phyloP scores from a whole-genome alignment of 2,797 vertebrate genomes.

The Semaprochilodus insignis region DNA sequence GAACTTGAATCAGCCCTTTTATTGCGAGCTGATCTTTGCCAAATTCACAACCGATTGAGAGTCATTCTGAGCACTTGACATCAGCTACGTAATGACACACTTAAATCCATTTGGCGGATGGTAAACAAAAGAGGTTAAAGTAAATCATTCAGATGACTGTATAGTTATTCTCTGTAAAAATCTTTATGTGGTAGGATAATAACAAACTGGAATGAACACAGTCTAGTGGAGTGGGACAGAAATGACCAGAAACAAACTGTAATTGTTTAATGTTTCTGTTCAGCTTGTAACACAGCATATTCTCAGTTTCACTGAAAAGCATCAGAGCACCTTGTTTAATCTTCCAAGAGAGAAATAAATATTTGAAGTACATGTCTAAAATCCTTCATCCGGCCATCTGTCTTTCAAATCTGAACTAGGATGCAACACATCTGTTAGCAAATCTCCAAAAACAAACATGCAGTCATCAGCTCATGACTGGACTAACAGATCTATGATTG shows the following conservation, averaged over 20 bases:
- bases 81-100: conserved; percentile 89
- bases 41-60: conserved; percentile 99
- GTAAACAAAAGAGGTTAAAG: conserved; percentile 85
- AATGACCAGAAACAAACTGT: neutral
- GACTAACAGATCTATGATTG: neutral
- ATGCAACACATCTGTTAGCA: neutral
- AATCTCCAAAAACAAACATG: neutral
- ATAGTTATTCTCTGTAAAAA: conserved; percentile 73
- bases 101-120: conserved; percentile 90
- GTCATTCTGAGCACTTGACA: conserved; percentile 98
- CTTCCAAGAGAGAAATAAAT: neutral
- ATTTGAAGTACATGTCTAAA: neutral
- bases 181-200: conserved; percentile 48
- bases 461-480: neutral
- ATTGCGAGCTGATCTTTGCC: conserved; percentile 92
- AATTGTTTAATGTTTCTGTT: neutral
- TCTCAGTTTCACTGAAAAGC: neutral
- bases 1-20: conserved; percentile 92
- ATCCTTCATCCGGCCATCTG: neutral
- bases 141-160: conserved; percentile 83
- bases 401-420: neutral
- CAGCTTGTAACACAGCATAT: neutral
- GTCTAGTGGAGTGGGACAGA: neutral
- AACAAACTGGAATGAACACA: conserved; percentile 39
- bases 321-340: neutral